These are phyloP conservation scores for Pocillopora damicornis DNA, from an alignment of 64 coral and sea anemone genomes.

Conservation along the genomic window DNA sequence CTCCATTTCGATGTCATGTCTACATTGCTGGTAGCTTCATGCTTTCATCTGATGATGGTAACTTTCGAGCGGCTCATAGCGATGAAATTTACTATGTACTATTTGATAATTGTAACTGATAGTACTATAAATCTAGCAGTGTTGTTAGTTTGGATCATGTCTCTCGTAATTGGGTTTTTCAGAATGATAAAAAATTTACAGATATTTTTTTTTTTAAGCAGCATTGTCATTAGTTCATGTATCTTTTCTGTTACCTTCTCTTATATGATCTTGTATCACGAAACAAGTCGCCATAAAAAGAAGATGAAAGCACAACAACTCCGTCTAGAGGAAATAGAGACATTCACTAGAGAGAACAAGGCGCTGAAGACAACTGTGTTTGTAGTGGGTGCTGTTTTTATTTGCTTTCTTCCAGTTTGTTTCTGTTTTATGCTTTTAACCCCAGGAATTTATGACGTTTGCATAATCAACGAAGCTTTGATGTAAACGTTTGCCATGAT, in stretches of 20 bases:
- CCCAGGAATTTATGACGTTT: background rate
- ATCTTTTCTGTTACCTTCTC: background rate
- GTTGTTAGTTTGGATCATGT: background rate
- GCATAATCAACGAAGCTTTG: background rate
- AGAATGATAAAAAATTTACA: too few relatives aligned
- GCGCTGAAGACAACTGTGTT: background rate
- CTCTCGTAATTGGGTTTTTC: too few relatives aligned
- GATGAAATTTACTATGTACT: background rate
- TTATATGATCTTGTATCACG: background rate
- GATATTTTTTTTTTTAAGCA: too few relatives aligned
- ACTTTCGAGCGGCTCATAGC: background rate
- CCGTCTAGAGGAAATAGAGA: background rate
- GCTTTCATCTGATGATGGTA: background rate
- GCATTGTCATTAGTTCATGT: background rate
- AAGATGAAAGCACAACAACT: background rate
- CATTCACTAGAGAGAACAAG: background rate
- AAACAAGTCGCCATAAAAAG: background rate
- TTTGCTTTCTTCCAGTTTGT: background rate
- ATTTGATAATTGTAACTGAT: background rate
- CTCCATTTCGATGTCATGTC: too few relatives aligned
- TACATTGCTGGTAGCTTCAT: background rate
- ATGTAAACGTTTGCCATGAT: background rate
- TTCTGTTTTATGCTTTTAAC: background rate
- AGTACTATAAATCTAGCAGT: background rate
- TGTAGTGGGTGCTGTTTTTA: background rate